These are phyloP conservation scores for Apogon hyalosoma DNA, from an alignment of 2,797 vertebrate genomes.

Conservation along the genomic window DNA sequence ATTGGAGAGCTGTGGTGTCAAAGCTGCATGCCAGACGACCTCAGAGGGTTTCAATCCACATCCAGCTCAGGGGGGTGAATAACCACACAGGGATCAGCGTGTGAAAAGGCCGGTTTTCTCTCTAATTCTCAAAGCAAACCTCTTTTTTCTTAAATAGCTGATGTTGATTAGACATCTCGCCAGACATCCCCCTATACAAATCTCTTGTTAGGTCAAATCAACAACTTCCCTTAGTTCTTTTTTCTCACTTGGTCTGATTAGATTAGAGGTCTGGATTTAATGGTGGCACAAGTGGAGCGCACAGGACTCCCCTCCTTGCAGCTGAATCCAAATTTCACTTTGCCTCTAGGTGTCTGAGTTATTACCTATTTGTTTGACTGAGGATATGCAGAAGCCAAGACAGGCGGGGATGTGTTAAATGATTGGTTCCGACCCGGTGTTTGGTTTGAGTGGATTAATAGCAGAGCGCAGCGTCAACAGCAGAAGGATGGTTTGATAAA, in stretches of 20 bases:
- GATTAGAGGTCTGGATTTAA: slow-evolving; percentile 71
- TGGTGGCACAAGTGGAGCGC: slow-evolving; percentile 56
- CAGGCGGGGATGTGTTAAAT: slow-evolving; percentile 66
- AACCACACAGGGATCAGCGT: slow-evolving; percentile 74
- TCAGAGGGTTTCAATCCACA: slow-evolving; percentile 82
- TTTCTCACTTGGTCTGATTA: slow-evolving; percentile 80
- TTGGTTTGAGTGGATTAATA: slow-evolving; percentile 79
- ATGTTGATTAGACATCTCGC: slow-evolving; percentile 85
- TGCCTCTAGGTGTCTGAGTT: slow-evolving; percentile 74
- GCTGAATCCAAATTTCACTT: slow-evolving; percentile 71
- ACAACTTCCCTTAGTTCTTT: slow-evolving; percentile 84
- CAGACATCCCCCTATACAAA: slow-evolving; percentile 88
- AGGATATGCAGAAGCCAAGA: slow-evolving; percentile 78
- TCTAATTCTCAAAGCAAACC: slow-evolving; percentile 85
- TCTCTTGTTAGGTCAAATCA: slow-evolving; percentile 84
- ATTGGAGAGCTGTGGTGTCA: slow-evolving; percentile 64
- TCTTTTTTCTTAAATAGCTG: slow-evolving; percentile 71
- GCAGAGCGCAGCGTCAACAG: neutral
- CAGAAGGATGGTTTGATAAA: slow-evolving; percentile 56
- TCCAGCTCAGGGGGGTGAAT: slow-evolving; percentile 65
- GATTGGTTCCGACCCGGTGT: slow-evolving; percentile 74
- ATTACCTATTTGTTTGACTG: slow-evolving; percentile 78
- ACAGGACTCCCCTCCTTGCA: slow-evolving; percentile 51
- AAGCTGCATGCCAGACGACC: slow-evolving; percentile 80
- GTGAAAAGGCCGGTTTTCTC: slow-evolving; percentile 77